Percentiles rank a stretch among this genome's conserved stretches.
Evolutionary conservation across 1,140 invertebrate species (phyloP).

Genomic region (Mactra quadrangularis): DNA sequence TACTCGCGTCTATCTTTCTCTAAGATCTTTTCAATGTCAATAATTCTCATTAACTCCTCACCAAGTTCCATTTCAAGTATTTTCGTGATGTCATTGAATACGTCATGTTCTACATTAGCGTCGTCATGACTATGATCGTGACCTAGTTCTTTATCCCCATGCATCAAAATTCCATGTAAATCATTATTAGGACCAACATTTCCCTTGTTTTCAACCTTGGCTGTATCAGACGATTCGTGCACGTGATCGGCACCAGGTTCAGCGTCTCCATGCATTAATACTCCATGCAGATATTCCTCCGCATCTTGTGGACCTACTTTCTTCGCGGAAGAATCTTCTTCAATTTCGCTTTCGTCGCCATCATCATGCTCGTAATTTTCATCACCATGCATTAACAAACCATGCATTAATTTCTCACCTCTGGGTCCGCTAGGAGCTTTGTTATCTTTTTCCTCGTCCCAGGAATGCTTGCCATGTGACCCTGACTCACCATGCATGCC

Average conservation of each 20-base stretch:
- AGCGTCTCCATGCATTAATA: constrained; percentile 63
- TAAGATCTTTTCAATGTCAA: constrained; percentile 62
- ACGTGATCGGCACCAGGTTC: constrained; percentile 41
- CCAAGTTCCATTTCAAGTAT: constrained; percentile 44
- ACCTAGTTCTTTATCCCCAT: constrained; percentile 55
- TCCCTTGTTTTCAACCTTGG: background rate
- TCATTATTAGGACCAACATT: constrained; percentile 50
- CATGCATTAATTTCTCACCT: constrained; percentile 68
- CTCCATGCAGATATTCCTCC: constrained; percentile 57
- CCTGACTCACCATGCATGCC: constrained; percentile 73
- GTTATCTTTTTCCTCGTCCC: constrained; percentile 24
- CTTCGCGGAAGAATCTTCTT: background rate
- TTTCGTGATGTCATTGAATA: constrained; percentile 44
- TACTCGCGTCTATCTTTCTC: constrained; percentile 68
- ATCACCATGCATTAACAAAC: constrained; percentile 72
- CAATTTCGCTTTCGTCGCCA: constrained; percentile 10
- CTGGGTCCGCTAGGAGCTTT: constrained; percentile 21
- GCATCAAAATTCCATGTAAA: constrained; percentile 69
- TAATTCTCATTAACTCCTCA: constrained; percentile 65
- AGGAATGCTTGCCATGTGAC: constrained; percentile 57
- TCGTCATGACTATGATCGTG: constrained; percentile 65
- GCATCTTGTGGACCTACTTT: constrained; percentile 38
- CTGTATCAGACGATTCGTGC: constrained; percentile 4
- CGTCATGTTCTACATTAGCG: background rate
- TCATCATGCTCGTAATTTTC: constrained; percentile 50